These are phyloP conservation scores for Pluvialis apricaria DNA, from an alignment of 2,113 vertebrate species.

Conservation along the genomic window DNA sequence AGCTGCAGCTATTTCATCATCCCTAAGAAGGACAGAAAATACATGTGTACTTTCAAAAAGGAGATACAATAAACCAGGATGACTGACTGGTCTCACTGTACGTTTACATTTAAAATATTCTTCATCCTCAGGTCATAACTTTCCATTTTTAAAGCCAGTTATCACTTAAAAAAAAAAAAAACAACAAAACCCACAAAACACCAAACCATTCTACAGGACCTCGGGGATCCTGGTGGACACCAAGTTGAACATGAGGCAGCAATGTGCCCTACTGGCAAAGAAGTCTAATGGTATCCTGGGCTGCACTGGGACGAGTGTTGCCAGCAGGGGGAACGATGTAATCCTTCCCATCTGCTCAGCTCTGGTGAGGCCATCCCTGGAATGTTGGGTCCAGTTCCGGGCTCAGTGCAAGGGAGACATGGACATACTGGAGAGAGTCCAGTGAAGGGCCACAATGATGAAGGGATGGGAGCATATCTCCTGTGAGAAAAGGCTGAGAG, in stretches of 20 bases:
- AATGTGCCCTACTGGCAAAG: not conserved
- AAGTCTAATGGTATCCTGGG: not conserved
- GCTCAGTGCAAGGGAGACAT: not conserved
- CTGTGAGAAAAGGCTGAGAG: not conserved
- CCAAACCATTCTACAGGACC: not conserved
- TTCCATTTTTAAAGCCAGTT: not conserved
- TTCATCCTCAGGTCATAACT: not conserved
- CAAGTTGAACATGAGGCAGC: not conserved
- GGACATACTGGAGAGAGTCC: not conserved
- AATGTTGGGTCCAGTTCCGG: not conserved
- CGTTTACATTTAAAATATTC: not conserved
- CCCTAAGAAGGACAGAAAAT: not conserved
- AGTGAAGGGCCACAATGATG: not conserved
- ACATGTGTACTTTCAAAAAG: not conserved
- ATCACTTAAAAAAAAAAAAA: not conserved
- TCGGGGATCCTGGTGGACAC: not conserved
- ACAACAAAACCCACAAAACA: not conserved
- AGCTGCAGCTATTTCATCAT: not conserved
- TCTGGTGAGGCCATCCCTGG: not conserved
- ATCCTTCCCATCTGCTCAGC: not conserved
- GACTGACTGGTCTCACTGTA: not conserved
- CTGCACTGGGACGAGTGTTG: fast-evolving
- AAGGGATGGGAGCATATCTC: not conserved
- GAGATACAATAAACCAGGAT: not conserved
- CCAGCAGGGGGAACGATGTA: not conserved